phyloP scores from a whole-genome alignment of 1,140 invertebrate genomes.

The Drosophila oshimai region DNA sequence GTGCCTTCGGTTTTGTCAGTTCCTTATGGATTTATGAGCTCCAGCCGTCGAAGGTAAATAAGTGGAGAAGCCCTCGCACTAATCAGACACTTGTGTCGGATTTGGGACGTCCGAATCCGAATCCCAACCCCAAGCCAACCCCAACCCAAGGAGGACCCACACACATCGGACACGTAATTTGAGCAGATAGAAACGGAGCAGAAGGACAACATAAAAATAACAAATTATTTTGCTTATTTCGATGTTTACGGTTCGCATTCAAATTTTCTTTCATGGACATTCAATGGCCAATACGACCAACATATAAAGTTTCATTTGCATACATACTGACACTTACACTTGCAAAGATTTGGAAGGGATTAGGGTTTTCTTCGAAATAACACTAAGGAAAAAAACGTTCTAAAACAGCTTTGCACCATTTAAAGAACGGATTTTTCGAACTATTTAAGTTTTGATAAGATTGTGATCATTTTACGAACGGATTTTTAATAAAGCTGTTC shows the following conservation, averaged over 20 bases:
- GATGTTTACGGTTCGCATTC: slow-evolving; percentile 35
- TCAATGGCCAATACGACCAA: slow-evolving; percentile 22
- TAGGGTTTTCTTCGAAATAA: too few species aligned
- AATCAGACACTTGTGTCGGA: slow-evolving; percentile 40
- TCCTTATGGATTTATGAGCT: slow-evolving; percentile 40
- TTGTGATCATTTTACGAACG: too few species aligned
- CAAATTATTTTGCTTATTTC: slow-evolving; percentile 42
- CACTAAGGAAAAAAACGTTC: too few species aligned
- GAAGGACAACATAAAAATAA: slow-evolving; percentile 33
- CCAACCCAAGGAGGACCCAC: neutral
- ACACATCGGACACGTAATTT: slow-evolving; percentile 17
- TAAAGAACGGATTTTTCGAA: too few species aligned
- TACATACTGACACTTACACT: neutral
- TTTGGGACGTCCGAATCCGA: slow-evolving; percentile 8
- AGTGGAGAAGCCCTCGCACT: slow-evolving; percentile 19
- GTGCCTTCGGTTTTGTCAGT: slow-evolving; percentile 19
- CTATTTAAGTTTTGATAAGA: too few species aligned
- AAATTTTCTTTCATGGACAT: slow-evolving; percentile 38
- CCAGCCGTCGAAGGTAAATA: slow-evolving; percentile 30
- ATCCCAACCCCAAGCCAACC: neutral
- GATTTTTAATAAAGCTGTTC: too few species aligned
- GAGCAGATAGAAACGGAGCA: neutral
- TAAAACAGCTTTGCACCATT: too few species aligned
- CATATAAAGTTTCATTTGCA: slow-evolving; percentile 5
- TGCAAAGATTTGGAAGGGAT: too few species aligned